Evolutionary conservation across 2,113 vertebrate genomes (phyloP).

Genomic region (Ceratotherium simum): DNA sequence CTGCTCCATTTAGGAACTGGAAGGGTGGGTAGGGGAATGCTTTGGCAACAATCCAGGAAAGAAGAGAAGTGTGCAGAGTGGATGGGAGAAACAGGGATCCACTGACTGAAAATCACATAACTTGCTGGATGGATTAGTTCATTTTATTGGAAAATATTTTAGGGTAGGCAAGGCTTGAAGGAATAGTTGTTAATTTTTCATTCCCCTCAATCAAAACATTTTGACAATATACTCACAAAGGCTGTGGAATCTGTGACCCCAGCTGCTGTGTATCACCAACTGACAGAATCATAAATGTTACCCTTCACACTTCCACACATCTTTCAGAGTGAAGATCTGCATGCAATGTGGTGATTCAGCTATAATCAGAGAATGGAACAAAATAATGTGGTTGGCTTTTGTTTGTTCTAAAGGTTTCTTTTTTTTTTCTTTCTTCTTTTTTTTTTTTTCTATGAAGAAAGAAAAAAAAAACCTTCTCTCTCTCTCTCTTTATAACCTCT

Average conservation of each 20-base stretch:
- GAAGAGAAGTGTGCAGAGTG: background rate
- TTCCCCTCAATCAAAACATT: slow-evolving; percentile 39
- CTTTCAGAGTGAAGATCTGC: background rate
- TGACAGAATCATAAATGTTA: background rate
- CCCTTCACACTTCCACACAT: background rate
- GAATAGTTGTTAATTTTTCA: slow-evolving; percentile 10
- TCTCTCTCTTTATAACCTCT: background rate
- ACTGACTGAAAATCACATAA: background rate
- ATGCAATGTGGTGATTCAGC: background rate
- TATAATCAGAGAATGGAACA: background rate
- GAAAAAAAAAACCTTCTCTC: no score
- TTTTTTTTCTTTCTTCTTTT: background rate
- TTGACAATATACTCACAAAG: background rate
- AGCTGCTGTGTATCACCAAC: background rate
- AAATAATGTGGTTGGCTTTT: background rate
- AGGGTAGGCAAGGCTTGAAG: background rate
- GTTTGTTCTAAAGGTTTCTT: background rate
- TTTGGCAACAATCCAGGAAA: background rate
- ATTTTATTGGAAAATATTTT: slow-evolving; percentile 31
- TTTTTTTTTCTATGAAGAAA: no score
- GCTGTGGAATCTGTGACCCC: background rate
- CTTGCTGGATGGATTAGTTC: background rate
- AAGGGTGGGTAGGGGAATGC: background rate
- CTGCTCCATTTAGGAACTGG: background rate
- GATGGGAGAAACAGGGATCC: background rate